Base-by-base conservation (phyloP, 2,888 invertebrate species). In the Acanthococcus lagerstroemiae region DNA sequence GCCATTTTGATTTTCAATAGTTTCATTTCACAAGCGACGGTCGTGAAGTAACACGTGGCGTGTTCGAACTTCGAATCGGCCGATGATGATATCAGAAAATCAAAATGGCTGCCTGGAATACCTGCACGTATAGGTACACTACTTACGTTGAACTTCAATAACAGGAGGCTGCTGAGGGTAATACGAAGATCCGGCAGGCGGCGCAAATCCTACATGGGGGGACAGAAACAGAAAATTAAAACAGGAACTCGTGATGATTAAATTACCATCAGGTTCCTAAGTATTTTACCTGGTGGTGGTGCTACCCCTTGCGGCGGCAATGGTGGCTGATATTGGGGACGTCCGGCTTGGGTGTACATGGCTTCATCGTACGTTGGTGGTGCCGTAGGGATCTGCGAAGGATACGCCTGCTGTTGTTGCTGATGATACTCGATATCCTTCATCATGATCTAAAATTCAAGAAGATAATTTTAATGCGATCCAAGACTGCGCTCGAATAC, bases 301-400 rank as follows among this genome's bases (percentile, higher is more conserved):
- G 26, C 45, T 1, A 12, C 22, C 21, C 25, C 25, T 24, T 57
- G 25, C 17, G 45, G 24, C 25, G 25, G 48, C 24, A 25, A 26
- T 9, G 48, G n/a, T 7, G 45, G 9, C 3, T 48, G 48, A 50
- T 48, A 48, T 9, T 48, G 17, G 3, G 65, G 65, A 12, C 50
- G 56, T n/a, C 48, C 48, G 27, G 25, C 66, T 17, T 45, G 46
- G 12, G 17, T 50, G 25, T 17, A 27, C 26, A 66, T 61, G 9
- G 45, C 67, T 48, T 67, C 67, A 27, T 61, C 61, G 55, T 67
- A 67, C 0, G 61, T 48, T 12, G 67, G 67, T 12, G 67, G 67
- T 19, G 67, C 67, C 9, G 67, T 61, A 27, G 67, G 67, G 50
- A 66, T 48, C 6, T 50, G 52, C 5, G 61, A 1, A 30, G 61